Evolutionary conservation across 2,113 vertebrate genomes (phyloP).

Genomic region (Phalacrocorax carbo): DNA sequence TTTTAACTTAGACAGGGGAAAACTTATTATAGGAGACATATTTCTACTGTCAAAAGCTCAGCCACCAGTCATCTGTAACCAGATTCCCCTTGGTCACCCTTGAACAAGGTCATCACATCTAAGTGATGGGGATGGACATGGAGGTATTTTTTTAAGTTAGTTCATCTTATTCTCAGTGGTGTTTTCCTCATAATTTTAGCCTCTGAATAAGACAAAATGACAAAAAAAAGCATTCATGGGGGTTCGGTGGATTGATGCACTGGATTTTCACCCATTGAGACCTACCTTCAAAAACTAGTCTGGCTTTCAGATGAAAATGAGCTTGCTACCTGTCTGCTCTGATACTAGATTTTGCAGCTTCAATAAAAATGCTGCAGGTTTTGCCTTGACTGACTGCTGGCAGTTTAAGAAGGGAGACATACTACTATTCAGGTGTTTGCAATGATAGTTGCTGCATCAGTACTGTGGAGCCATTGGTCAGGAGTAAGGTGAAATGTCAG

Average conservation of each 20-base stretch:
- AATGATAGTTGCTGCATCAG: neutral
- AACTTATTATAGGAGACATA: neutral
- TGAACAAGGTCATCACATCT: neutral
- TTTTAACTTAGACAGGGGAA: neutral
- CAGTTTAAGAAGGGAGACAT: neutral
- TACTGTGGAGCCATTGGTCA: neutral
- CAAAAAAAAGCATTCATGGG: neutral
- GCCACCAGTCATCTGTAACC: neutral
- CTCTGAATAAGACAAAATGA: neutral
- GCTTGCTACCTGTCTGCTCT: neutral
- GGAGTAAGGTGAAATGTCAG: neutral
- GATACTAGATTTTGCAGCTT: neutral
- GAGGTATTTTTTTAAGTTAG: neutral
- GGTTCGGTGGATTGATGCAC: neutral
- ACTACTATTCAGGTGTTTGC: neutral
- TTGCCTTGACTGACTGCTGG: neutral
- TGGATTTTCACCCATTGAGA: neutral
- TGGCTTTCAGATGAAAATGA: neutral
- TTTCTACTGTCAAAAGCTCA: slow-evolving; percentile 23
- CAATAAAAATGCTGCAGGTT: neutral
- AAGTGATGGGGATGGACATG: neutral
- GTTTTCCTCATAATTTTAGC: neutral
- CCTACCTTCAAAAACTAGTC: neutral
- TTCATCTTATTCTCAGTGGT: neutral
- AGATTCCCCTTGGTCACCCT: neutral